These are phyloP conservation scores for Microhierax caerulescens DNA, from an alignment of 2,797 vertebrate species.

Conservation along the genomic window DNA sequence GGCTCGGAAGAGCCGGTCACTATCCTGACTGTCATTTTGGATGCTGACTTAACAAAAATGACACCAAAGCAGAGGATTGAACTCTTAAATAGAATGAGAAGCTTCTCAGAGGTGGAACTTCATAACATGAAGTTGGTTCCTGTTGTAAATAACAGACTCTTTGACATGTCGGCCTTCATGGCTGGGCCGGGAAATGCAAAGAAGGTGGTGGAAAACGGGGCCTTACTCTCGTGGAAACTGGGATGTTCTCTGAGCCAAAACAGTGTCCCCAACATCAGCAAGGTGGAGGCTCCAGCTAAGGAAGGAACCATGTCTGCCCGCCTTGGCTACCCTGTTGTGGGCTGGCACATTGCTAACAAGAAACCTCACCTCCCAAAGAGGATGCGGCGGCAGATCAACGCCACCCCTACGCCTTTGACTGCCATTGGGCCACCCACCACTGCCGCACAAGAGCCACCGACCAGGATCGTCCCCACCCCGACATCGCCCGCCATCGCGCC, in stretches of 20 bases:
- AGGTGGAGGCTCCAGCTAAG: conserved; percentile 90
- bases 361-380: conserved; percentile 91
- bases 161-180: conserved; percentile 99
- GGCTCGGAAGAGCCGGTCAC: conserved; percentile 88
- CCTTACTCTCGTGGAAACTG: conserved; percentile 94
- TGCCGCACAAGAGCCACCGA: conserved; percentile 86
- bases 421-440: conserved; percentile 89
- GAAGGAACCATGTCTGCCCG: conserved; percentile 92
- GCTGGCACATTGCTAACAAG: conserved; percentile 98
- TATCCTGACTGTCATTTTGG: conserved; percentile 93
- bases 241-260: conserved; percentile 93
- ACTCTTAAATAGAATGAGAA: conserved; percentile 88
- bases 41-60: conserved; percentile 97
- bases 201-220: conserved; percentile 97
- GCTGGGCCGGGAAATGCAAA: conserved; percentile 97
- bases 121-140: conserved; percentile 93
- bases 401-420: conserved; percentile 85
- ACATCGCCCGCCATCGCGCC: conserved; percentile 91
- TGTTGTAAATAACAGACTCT: conserved; percentile 96
- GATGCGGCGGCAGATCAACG: conserved; percentile 89
- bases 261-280: conserved; percentile 89
- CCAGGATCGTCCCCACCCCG: conserved; percentile 90
- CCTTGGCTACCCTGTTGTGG: conserved; percentile 95
- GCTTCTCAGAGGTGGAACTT: conserved; percentile 88
- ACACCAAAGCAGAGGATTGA: conserved; percentile 87